Evolutionary conservation across 2,888 invertebrate species (phyloP).

Genomic region (Autographa pulchrina): DNA sequence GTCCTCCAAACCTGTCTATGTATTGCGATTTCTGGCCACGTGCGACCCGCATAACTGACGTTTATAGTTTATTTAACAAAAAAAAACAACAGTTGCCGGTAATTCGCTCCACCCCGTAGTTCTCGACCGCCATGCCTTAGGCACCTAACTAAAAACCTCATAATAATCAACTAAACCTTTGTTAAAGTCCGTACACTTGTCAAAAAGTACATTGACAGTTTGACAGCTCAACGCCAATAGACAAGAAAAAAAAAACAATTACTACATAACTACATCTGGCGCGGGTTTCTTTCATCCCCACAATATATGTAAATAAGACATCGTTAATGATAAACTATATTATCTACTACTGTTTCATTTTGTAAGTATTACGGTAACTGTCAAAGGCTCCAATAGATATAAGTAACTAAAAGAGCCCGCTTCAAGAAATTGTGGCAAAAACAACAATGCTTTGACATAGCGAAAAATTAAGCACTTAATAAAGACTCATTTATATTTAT

Average conservation of each 20-base stretch:
- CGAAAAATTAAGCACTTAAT: conserved; percentile 22
- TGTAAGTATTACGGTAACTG: conserved; percentile 7
- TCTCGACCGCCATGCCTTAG: neutral
- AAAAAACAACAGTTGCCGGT: neutral
- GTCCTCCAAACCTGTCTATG: no score
- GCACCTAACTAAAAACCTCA: neutral
- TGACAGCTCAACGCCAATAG: conserved; percentile 18
- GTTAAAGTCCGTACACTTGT: conserved; percentile 9
- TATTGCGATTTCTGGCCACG: no score
- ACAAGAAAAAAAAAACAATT: conserved; percentile 22
- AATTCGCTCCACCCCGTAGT: neutral
- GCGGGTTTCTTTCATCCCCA: conserved; percentile 34
- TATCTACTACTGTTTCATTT: conserved; percentile 10
- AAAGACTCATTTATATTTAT: conserved; percentile 28
- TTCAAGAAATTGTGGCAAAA: conserved; percentile 19
- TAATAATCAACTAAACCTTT: neutral
- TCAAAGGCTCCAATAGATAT: conserved; percentile 24
- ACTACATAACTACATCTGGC: conserved; percentile 24
- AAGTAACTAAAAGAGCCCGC: neutral
- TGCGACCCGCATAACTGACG: no score
- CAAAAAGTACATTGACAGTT: conserved; percentile 14
- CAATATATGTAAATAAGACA: conserved; percentile 23
- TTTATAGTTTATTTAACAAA: neutral
- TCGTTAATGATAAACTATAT: conserved; percentile 2
- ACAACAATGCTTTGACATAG: conserved; percentile 11